Conservation (phyloP, 2,888 invertebrate genomes). For the Spodoptera exigua region DNA sequence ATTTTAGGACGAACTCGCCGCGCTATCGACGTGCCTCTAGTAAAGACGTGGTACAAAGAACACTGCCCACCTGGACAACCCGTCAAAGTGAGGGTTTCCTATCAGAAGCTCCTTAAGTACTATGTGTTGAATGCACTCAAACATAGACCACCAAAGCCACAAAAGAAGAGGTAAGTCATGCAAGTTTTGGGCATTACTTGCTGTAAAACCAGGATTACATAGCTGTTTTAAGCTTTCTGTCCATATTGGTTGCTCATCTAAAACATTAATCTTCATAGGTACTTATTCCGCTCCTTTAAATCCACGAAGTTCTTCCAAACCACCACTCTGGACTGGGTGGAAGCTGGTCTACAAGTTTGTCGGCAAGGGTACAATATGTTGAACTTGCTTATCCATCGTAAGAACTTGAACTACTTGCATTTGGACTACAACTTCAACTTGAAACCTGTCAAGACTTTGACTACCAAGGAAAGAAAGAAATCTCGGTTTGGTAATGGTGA, state of each 20-base stretch:
- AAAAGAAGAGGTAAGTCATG: conserved; percentile 95
- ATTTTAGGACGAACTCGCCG: conserved; percentile 94
- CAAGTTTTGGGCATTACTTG: background rate
- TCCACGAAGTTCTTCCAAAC: conserved; percentile 99
- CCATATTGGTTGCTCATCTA: background rate
- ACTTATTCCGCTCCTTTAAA: conserved; percentile 99
- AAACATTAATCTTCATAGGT: conserved; percentile 82
- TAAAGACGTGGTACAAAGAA: conserved; percentile 99
- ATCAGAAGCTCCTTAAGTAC: conserved; percentile 99
- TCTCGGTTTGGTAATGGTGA: conserved; percentile 98
- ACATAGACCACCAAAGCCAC: conserved; percentile 99
- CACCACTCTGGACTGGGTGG: conserved; percentile 99
- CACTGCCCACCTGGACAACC: conserved; percentile 98
- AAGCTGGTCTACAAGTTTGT: conserved; percentile 99
- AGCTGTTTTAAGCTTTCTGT: background rate
- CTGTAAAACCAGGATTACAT: no score
- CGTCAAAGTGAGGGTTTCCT: conserved; percentile 99
- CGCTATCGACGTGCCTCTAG: conserved; percentile 98
- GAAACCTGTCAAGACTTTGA: conserved; percentile 99
- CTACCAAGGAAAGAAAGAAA: conserved; percentile 99
- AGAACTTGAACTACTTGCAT: conserved; percentile 99
- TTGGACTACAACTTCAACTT: conserved; percentile 99
- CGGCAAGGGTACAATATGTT: conserved; percentile 99
- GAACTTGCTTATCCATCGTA: conserved; percentile 99
- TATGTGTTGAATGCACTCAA: conserved; percentile 99